phyloP scores from a whole-genome alignment of 2,113 vertebrate genomes.

The Spea multiplicata region DNA sequence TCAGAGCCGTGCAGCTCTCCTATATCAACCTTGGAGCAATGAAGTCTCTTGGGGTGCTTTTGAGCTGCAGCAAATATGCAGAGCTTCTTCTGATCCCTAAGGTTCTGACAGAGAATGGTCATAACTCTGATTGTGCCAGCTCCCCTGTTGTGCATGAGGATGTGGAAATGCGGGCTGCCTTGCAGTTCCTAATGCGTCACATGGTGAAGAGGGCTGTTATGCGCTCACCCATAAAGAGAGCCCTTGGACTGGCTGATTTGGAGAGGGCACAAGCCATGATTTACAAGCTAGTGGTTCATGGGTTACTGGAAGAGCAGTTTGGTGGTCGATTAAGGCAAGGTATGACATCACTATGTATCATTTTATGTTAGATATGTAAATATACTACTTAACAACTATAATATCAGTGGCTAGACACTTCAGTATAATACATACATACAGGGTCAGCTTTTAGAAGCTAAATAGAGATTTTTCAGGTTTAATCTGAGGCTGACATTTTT shows the following conservation, averaged over 20 bases:
- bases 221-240: conserved; percentile 92
- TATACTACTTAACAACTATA: too few species aligned
- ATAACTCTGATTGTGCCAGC: conserved; percentile 84
- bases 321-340: conserved; percentile 77
- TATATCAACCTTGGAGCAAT: conserved; percentile 95
- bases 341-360: conserved; percentile 49
- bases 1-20: conserved; percentile 89
- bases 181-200: conserved; percentile 96
- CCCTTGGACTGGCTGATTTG: conserved; percentile 85
- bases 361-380: background rate
- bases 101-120: conserved; percentile 83
- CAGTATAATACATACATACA: too few species aligned
- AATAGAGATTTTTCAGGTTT: too few species aligned
- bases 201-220: conserved; percentile 96
- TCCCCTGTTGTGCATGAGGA: conserved; percentile 86
- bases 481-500: too few species aligned
- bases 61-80: conserved; percentile 95
- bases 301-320: conserved; percentile 87
- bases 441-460: too few species aligned
- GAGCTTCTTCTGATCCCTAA: conserved; percentile 93
- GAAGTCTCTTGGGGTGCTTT: conserved; percentile 90
- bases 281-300: conserved; percentile 91
- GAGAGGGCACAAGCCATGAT: conserved; percentile 95
- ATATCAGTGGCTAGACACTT: too few species aligned
- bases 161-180: conserved; percentile 84